These are phyloP conservation scores for Clavelina lepadiformis DNA, from an alignment of 23 tunicate species.

Conservation along the genomic window DNA sequence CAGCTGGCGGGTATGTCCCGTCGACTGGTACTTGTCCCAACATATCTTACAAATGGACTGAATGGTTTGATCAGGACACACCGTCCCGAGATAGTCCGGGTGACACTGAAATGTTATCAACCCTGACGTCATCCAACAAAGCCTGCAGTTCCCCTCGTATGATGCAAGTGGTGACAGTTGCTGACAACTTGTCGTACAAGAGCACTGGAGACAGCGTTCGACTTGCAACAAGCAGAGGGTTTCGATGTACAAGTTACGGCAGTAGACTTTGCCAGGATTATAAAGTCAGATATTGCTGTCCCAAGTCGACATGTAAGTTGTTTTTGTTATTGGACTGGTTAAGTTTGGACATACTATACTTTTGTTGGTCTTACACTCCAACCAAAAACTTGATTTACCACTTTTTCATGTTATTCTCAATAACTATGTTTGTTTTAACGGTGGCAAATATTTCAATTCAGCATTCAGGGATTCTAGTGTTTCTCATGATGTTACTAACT, in stretches of 20 bases:
- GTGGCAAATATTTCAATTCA: too few species aligned
- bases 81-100: slow-evolving; percentile 14
- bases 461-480: too few species aligned
- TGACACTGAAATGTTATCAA: slow-evolving; percentile 14
- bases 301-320: too few species aligned
- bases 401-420: too few species aligned
- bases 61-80: slow-evolving; percentile 26
- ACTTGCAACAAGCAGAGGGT: background rate
- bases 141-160: slow-evolving; percentile 16
- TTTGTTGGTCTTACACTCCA: too few species aligned
- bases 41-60: slow-evolving; percentile 8
- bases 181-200: slow-evolving; percentile 12
- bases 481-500: too few species aligned
- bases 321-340: too few species aligned
- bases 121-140: slow-evolving; percentile 3
- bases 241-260: slow-evolving; percentile 11
- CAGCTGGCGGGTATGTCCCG: too few species aligned
- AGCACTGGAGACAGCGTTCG: background rate
- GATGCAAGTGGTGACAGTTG: slow-evolving; percentile 8
- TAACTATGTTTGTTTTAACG: too few species aligned
- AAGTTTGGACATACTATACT: too few species aligned
- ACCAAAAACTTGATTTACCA: too few species aligned
- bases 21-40: slow-evolving; percentile 16
- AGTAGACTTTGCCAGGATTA: slow-evolving; percentile 16
- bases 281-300: slow-evolving; percentile 13